Evolutionary conservation across 2,888 invertebrate species (phyloP), one percentile per base, ranked within the genome.

Genomic region (Amblyjoppa proteus): DNA sequence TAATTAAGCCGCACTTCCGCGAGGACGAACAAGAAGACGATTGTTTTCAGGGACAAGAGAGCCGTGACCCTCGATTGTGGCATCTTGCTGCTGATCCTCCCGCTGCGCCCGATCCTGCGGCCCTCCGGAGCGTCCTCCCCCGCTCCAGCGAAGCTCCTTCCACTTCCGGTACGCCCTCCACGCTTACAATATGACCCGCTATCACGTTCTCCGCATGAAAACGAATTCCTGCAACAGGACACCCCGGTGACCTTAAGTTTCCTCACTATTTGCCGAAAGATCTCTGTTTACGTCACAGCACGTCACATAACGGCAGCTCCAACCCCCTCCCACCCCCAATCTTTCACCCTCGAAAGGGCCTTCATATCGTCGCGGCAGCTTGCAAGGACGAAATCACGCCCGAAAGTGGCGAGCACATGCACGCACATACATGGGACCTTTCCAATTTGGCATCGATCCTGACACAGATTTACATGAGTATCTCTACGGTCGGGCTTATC

Each of bases 391-490:
- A 75, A 84, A 82, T 80, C 79, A 83, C 56, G 58, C 64, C 79
- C 75, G 41, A 82, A 80, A 73, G 80, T 41, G 69, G 45, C 56
- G 69, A 81, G 68, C 58, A 80, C 58, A 16, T 34, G n/a, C 16
- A 53, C 77, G 58, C 58, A 49, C 74, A 70, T 25, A 56, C 58
- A 73, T 53, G 38, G 53, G 41, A 83, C 73, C 80, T 85, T 87
- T 85, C 71, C 85, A 88, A 88, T 88, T 87, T 88, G 84, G 74
- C 86, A 85, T 87, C 85, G 87, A 87, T 87, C 84, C 80, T 61
- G 85, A 77, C 76, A 81, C 83, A 71, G 53, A 83, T 85, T 85
- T 83, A 83, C 85, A 83, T 77, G 79, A 80, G 83, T 68, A 73
- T 79, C 61, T 80, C 80, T 71, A 64, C 80, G 69, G 58, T 76